phyloP scores from a whole-genome alignment of 2,113 vertebrate genomes.

The Neogobius melanostomus region DNA sequence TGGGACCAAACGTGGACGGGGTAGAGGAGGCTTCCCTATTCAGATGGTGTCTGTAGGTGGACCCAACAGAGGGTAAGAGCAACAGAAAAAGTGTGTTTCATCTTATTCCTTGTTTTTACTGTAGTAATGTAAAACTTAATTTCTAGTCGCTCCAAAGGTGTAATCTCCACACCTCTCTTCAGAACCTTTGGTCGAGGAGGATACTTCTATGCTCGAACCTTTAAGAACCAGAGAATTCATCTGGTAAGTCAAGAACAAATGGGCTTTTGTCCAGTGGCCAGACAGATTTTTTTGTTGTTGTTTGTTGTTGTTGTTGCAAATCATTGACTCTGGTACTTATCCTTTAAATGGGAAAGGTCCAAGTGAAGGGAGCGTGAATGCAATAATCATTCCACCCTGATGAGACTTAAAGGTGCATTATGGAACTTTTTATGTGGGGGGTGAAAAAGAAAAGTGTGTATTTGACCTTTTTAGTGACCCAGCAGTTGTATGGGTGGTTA shows the following conservation, averaged over 20 bases:
- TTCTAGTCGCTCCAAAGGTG: constrained; percentile 86
- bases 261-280: not conserved
- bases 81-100: not conserved
- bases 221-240: constrained; percentile 85
- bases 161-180: constrained; percentile 93
- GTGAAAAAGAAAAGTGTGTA: too few species aligned
- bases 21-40: constrained; percentile 86
- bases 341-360: too few species aligned
- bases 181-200: constrained; percentile 90
- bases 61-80: constrained; percentile 82
- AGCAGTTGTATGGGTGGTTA: too few species aligned
- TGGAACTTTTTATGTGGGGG: too few species aligned
- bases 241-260: constrained; percentile 75
- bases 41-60: constrained; percentile 95
- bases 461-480: too few species aligned
- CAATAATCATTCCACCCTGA: too few species aligned
- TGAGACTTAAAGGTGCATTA: too few species aligned
- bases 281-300: too few species aligned
- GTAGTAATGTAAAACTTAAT: not conserved
- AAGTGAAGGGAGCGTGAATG: too few species aligned
- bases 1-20: constrained; percentile 85
- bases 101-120: not conserved
- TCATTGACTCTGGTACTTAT: too few species aligned
- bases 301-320: too few species aligned
- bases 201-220: constrained; percentile 84